Evolutionary conservation across 2,113 vertebrate species (phyloP).

Genomic region (Otocyon megalotis): DNA sequence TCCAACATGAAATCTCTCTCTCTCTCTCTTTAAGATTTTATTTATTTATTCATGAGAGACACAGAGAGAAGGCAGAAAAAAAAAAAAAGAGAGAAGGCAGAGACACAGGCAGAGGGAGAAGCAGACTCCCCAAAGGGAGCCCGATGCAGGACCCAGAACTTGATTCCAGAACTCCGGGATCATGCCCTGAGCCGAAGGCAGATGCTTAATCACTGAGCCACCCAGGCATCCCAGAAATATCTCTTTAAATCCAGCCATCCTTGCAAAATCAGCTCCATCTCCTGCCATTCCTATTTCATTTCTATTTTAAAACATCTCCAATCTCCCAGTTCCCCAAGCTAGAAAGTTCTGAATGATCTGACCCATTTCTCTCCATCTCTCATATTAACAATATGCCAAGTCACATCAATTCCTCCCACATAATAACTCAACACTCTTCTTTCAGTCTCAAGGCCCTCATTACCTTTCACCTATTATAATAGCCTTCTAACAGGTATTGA

Average conservation of each 20-base stretch:
- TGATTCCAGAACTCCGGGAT: no score
- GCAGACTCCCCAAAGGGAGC: no score
- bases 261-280: constrained; percentile 32
- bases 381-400: not conserved
- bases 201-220: no score
- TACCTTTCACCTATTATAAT: constrained; percentile 62
- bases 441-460: constrained; percentile 16
- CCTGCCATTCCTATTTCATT: constrained; percentile 14
- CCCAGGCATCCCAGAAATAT: not conserved
- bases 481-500: constrained; percentile 42
- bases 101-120: no score
- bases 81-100: no score
- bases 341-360: constrained; percentile 8
- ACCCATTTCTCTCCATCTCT: not conserved
- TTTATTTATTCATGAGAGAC: no score
- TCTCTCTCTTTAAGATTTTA: not conserved
- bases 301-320: constrained; percentile 28
- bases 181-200: no score
- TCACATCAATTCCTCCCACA: not conserved
- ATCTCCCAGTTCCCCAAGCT: not conserved
- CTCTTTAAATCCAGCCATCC: not conserved
- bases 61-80: no score
- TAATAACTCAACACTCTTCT: not conserved
- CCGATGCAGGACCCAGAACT: no score
- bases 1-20: constrained; percentile 28